Base-by-base conservation (phyloP, 2,797 vertebrate genomes). In the Pseudocheirus occidentalis region DNA sequence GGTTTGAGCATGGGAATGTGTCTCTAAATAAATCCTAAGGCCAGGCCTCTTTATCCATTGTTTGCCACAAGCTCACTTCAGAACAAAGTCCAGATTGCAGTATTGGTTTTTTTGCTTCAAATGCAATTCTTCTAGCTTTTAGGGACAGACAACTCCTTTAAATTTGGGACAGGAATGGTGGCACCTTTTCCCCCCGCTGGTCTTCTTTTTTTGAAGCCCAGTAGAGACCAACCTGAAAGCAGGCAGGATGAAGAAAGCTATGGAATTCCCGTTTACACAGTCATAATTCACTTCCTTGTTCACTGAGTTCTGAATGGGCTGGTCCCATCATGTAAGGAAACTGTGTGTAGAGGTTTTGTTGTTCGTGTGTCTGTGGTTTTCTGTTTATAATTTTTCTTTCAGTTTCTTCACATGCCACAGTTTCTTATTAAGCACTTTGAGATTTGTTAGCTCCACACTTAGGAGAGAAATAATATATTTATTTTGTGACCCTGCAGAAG, bases 401-500 rank as follows among this genome's bases (percentile, higher is more conserved):
- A 96, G 97, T 97, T 97, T 97, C 98, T 97, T 98, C 98, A 97
- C 96, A 93, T 96, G 95, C 95, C 93, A 93, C 96, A 91, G 97
- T 98, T 98, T 96, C 98, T 98, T 27, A 10, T 46, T 98, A 98
- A 97, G 98, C 98, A 98, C 98, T 98, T 98, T 29, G 34, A 98
- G 97, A 97, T 98, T 98, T 96, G 97, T 96, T 97, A 96, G 97
- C 55, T 96, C 97, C 98, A 97, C 98, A 89, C 96, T 95, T 92
- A 96, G 95, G 96, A 98, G 95, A 98, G 94, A 97, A 90, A 97
- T 96, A 98, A 97, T 97, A 92, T 98, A 98, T 98, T 98, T 98
- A 98, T 98, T 98, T 98, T 98, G 97, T 98, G 97, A 98, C 98
- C 98, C 97, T 98, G 97, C 97, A 96, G 97, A 98, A 98, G 98